Base-by-base conservation (phyloP, 2,888 invertebrate species). In the Xanthia icteritia region DNA sequence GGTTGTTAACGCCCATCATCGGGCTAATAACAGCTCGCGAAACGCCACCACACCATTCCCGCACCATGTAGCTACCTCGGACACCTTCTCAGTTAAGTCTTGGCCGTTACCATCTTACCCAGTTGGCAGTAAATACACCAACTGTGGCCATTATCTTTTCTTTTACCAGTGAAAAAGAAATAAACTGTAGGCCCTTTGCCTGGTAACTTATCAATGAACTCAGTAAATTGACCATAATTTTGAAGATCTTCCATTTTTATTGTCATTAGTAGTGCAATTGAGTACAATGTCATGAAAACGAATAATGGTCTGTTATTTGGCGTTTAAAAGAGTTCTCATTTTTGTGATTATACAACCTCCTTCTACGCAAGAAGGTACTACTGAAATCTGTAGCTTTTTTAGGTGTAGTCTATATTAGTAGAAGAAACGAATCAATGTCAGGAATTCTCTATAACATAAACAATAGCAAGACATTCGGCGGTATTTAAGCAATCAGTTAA, bases 81-180 rank as follows among this genome's bases (percentile, higher is more conserved):
- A 39, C 23, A n/a, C 1, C n/a, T n/a, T 17, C 9, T 17, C 5
- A n/a, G 17, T n/a, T 64, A 39, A 39, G n/a, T 5, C 2, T 39
- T 1, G 36, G 39, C 17, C 17, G 15, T 36, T 65, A 51, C 58
- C 27, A 31, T 69, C 67, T 58, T 86, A 96, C 96, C 95, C 83
- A 95, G 61, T 90, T 94, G 94, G 85, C 96, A 96, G 85, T 91
- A 95, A 81, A 95, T 93, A 89, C 99, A 99, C 99, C 99, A 99
- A 93, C 98, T 99, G 79, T 97, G 94, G 0, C 98, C 98, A 91
- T 97, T 96, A 11, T 97, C 96, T 83, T 97, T 95, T 92, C 93
- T 95, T 84, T 91, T 91, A 11, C 95, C 95, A 85, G 91, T 91
- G 86, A 96, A 96, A 70, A 94, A 88, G 71, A 98, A 96, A 90